A percentile compares a stretch with the other conserved stretches of the same genome.
Conservation (phyloP, 2,888 invertebrate genomes). For the Acleris cristana region DNA sequence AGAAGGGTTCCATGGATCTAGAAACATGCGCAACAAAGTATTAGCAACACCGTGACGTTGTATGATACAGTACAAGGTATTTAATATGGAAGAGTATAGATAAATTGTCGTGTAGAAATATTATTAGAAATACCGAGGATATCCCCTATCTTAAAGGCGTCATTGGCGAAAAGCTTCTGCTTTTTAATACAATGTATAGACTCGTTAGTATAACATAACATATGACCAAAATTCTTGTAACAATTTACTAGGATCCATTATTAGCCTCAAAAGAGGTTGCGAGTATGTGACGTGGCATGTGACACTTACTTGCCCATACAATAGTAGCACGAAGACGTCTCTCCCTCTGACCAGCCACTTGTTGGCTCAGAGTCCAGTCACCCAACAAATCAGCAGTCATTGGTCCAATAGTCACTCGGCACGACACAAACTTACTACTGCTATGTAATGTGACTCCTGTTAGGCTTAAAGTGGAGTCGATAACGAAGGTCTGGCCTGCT, state of each 20-base stretch:
- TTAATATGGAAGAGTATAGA: neutral
- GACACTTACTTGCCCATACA: conserved; percentile 33
- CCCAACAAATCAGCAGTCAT: conserved; percentile 27
- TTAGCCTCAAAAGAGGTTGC: neutral
- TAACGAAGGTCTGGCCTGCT: conserved; percentile 17
- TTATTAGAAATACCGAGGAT: too few relatives aligned
- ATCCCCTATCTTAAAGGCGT: too few relatives aligned
- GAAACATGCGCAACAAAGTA: neutral
- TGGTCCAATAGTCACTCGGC: conserved; percentile 29
- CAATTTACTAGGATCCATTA: too few relatives aligned
- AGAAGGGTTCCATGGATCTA: conserved; percentile 32
- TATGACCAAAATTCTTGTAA: too few relatives aligned
- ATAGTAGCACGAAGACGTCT: conserved; percentile 15
- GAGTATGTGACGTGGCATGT: neutral
- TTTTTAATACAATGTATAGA: too few relatives aligned
- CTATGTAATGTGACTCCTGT: conserved; percentile 21
- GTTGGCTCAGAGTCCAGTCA: conserved; percentile 32
- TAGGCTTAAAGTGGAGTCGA: conserved; percentile 17
- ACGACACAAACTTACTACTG: conserved; percentile 25
- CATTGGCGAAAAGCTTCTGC: too few relatives aligned
- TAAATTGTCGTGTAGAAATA: neutral
- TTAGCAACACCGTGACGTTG: neutral
- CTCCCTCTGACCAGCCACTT: conserved; percentile 28
- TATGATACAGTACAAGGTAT: neutral
- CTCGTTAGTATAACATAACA: too few relatives aligned